Evolutionary conservation across 2,113 vertebrate genomes (phyloP).

Genomic region (Cromileptes altivelis): DNA sequence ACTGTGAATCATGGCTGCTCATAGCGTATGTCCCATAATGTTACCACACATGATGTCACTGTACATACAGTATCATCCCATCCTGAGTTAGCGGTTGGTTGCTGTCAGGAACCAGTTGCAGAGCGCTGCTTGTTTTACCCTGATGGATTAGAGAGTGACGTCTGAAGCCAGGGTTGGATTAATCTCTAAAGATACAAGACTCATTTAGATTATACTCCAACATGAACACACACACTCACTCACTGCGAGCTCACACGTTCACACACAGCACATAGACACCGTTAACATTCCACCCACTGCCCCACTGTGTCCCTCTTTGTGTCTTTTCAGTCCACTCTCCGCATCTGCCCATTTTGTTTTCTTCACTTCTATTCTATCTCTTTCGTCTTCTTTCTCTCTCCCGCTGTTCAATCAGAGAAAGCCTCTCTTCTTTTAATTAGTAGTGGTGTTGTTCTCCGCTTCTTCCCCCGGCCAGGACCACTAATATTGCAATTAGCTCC

Average conservation of each 20-base stretch:
- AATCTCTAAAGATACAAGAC: slow-evolving; percentile 71
- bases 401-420: slow-evolving; percentile 43
- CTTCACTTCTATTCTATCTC: slow-evolving; percentile 15
- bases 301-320: slow-evolving; percentile 1
- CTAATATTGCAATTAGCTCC: slow-evolving; percentile 76
- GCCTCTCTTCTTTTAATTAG: slow-evolving; percentile 69
- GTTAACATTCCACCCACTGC: slow-evolving; percentile 35
- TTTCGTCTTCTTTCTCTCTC: slow-evolving; percentile 33
- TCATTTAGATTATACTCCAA: slow-evolving; percentile 64
- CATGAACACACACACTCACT: background rate
- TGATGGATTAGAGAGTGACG: slow-evolving; percentile 76
- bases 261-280: slow-evolving; percentile 3
- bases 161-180: slow-evolving; percentile 66
- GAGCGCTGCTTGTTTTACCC: slow-evolving; percentile 52
- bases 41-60: background rate
- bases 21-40: background rate
- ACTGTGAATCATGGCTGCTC: background rate
- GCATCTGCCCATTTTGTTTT: slow-evolving; percentile 30
- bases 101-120: slow-evolving; percentile 45
- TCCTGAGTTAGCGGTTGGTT: slow-evolving; percentile 4
- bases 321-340: slow-evolving; percentile 11
- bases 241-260: background rate
- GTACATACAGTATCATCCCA: background rate
- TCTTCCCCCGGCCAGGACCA: slow-evolving; percentile 52
- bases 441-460: slow-evolving; percentile 53